A percentile compares a stretch with the other conserved stretches of the same genome.
Conservation (phyloP, 2,113 vertebrate genomes). For the Pterocles orientalis region DNA sequence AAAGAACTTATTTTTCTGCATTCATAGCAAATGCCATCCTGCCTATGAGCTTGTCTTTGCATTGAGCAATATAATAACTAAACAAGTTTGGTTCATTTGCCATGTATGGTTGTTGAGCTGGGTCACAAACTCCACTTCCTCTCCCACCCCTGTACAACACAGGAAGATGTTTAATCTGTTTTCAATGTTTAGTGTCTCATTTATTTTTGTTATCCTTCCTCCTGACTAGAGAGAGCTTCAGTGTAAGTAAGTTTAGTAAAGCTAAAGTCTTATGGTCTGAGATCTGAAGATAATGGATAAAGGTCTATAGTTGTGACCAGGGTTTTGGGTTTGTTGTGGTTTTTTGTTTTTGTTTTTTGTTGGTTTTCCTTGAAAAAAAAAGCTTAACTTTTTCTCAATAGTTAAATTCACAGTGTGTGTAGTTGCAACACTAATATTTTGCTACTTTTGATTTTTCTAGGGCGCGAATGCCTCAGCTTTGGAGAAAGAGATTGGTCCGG, state of each 20-base stretch:
- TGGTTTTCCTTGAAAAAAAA: not conserved
- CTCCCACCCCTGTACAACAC: not conserved
- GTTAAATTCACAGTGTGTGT: not conserved
- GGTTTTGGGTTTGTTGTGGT: not conserved
- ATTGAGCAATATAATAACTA: not conserved
- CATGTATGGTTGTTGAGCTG: not conserved
- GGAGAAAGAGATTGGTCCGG: constrained; percentile 90
- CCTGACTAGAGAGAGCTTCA: not conserved
- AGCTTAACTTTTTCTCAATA: not conserved
- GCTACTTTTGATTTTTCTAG: constrained; percentile 59
- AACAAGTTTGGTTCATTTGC: not conserved
- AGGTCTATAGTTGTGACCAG: not conserved
- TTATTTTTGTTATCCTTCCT: not conserved
- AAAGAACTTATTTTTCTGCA: not conserved
- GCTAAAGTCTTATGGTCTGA: not conserved
- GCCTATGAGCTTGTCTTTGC: not conserved
- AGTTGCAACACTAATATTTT: not conserved
- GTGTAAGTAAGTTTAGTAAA: not conserved
- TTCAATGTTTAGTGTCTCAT: not conserved
- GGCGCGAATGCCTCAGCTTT: constrained; percentile 90
- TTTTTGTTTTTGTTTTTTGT: no score
- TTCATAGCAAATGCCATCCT: not conserved
- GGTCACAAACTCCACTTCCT: not conserved
- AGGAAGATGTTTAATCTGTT: not conserved
- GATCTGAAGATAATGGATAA: not conserved